These are phyloP conservation scores for Anthopleura sola DNA, from an alignment of 64 coral and sea anemone species.

Conservation along the genomic window DNA sequence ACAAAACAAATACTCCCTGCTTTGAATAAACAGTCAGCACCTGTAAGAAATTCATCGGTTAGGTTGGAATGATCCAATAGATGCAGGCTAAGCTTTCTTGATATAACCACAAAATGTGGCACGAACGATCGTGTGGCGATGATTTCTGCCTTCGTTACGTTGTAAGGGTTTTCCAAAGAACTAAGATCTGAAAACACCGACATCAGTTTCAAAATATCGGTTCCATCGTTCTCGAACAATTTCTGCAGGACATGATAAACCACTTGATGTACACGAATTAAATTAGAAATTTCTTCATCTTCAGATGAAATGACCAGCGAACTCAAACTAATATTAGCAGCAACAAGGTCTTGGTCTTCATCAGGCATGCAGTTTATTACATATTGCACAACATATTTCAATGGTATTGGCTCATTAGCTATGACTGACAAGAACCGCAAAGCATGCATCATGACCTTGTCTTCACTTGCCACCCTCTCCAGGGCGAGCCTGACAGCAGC, in stretches of 20 bases:
- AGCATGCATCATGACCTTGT: conserved; percentile 18
- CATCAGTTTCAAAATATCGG: background rate
- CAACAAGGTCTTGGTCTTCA: conserved; percentile 28
- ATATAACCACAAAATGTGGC: background rate
- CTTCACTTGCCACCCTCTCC: conserved; percentile 3
- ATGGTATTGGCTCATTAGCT: conserved; percentile 24
- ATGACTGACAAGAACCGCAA: conserved; percentile 46
- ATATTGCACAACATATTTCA: conserved; percentile 25
- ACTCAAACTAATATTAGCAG: background rate
- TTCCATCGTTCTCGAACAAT: background rate
- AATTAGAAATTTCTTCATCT: background rate
- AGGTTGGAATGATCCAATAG: background rate
- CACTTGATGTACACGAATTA: conserved; percentile 32
- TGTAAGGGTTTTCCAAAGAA: background rate
- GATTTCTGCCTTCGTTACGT: background rate
- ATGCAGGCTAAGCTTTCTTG: background rate
- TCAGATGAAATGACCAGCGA: background rate
- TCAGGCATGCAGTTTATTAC: conserved; percentile 7
- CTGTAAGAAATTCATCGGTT: background rate
- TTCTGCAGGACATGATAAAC: background rate
- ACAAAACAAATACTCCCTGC: background rate
- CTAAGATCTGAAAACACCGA: background rate
- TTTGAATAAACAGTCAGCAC: background rate
- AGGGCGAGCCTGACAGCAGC: conserved; percentile 16
- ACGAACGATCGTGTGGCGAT: background rate